Percentiles rank a stretch among this genome's conserved stretches.
Evolutionary conservation across 2,113 vertebrate species (phyloP).

Genomic region (Equus przewalskii): DNA sequence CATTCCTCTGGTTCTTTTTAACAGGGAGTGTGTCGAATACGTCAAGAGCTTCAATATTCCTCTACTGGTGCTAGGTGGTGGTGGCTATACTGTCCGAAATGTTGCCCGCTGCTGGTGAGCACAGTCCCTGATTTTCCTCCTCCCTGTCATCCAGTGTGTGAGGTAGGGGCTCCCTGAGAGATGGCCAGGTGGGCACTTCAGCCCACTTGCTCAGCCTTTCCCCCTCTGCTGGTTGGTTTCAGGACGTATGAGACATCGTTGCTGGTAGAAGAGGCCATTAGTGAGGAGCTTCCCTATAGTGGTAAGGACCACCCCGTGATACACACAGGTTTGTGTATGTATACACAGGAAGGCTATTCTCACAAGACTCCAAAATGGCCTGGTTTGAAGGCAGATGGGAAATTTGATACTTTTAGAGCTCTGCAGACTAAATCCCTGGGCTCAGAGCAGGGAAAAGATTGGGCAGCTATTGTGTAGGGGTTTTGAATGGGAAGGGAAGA

Average conservation of each 20-base stretch:
- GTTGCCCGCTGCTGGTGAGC: constrained; percentile 98
- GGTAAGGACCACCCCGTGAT: constrained; percentile 88
- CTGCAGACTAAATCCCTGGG: constrained; percentile 24
- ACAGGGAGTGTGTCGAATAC: constrained; percentile 98
- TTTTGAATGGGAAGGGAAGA: constrained; percentile 8
- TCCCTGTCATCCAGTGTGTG: not conserved
- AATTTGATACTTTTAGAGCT: not conserved
- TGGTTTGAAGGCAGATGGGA: constrained; percentile 40
- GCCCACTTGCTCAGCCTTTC: not conserved
- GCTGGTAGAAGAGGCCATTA: constrained; percentile 97
- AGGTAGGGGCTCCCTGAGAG: not conserved
- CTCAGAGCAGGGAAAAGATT: not conserved
- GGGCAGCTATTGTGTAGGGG: not conserved
- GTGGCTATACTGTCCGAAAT: constrained; percentile 98
- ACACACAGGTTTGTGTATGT: too few species aligned
- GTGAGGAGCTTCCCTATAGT: constrained; percentile 97
- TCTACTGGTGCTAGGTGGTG: constrained; percentile 96
- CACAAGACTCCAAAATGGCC: not conserved
- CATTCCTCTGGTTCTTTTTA: constrained; percentile 63
- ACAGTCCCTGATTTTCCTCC: not conserved
- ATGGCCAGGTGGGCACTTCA: not conserved
- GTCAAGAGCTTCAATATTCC: constrained; percentile 99
- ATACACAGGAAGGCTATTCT: not conserved
- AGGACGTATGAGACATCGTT: constrained; percentile 98
- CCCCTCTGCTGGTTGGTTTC: constrained; percentile 69